phyloP scores from a whole-genome alignment of 92 coral and sea anemone species.

The Zoanthus sociatus region DNA sequence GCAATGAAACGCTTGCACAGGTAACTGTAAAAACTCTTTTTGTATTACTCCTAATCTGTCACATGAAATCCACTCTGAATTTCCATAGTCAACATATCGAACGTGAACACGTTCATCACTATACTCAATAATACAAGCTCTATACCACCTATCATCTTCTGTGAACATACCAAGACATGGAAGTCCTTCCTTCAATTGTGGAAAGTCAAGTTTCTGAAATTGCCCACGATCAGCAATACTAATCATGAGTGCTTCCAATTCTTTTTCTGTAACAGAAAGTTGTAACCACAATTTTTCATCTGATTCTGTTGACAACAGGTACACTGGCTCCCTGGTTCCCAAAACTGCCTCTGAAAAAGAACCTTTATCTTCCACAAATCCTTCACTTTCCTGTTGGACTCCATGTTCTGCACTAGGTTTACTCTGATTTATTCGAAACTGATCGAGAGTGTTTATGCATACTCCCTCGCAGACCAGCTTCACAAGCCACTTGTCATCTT shows the following conservation, averaged over 20 bases:
- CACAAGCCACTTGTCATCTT: constrained; percentile 78
- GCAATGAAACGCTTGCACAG: constrained; percentile 78
- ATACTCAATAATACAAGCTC: constrained; percentile 71
- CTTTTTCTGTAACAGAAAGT: constrained; percentile 65
- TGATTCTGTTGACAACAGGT: constrained; percentile 71
- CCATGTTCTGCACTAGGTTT: not conserved
- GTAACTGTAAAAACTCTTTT: constrained; percentile 58
- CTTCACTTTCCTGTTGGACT: not conserved
- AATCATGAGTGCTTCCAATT: constrained; percentile 74
- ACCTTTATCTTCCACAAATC: constrained; percentile 5
- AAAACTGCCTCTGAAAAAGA: constrained; percentile 58
- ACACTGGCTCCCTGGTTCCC: constrained; percentile 57
- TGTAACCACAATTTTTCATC: constrained; percentile 82
- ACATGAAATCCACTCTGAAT: constrained; percentile 73
- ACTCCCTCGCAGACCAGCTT: constrained; percentile 66
- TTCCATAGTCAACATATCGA: constrained; percentile 89
- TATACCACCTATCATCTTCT: constrained; percentile 83
- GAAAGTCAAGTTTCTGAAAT: not conserved
- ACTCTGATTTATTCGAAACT: not conserved
- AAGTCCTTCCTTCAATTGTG: constrained; percentile 43
- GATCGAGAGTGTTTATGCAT: constrained; percentile 41
- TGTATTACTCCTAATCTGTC: constrained; percentile 75
- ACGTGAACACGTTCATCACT: constrained; percentile 55
- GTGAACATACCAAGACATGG: constrained; percentile 74
- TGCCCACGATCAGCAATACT: constrained; percentile 63